Conservation (phyloP, 2,113 vertebrate species). For the Paramisgurnus dabryanus region DNA sequence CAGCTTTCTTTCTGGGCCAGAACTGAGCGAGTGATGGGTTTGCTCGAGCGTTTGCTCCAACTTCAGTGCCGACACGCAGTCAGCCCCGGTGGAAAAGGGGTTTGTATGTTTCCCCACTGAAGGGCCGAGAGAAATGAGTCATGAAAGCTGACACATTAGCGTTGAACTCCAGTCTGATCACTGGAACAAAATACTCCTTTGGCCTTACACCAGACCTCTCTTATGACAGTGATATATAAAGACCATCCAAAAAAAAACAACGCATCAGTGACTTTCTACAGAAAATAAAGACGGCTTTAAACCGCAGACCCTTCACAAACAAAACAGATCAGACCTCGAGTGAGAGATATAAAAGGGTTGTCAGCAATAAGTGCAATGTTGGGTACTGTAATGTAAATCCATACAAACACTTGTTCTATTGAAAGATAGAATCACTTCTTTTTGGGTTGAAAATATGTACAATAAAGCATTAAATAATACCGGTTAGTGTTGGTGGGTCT, state of each 20-base stretch:
- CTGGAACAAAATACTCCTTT: slow-evolving; percentile 43
- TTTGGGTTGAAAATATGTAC: slow-evolving; percentile 20
- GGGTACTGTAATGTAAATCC: slow-evolving; percentile 17
- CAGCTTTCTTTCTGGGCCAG: no score
- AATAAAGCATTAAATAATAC: slow-evolving; percentile 21
- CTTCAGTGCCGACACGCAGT: no score
- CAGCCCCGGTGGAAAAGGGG: no score
- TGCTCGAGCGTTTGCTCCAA: no score
- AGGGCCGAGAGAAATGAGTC: slow-evolving; percentile 24
- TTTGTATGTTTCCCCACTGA: background rate
- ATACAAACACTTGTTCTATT: slow-evolving; percentile 7
- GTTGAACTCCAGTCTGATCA: slow-evolving; percentile 41
- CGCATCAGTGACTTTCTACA: slow-evolving; percentile 4
- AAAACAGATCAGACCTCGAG: slow-evolving; percentile 19
- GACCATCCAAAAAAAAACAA: slow-evolving; percentile 34
- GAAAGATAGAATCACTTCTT: slow-evolving; percentile 4
- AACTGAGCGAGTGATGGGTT: no score
- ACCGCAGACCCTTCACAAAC: background rate
- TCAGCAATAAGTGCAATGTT: slow-evolving; percentile 5
- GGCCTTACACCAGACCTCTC: slow-evolving; percentile 24
- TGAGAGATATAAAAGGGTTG: slow-evolving; percentile 9
- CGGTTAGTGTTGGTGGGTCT: background rate
- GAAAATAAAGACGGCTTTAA: slow-evolving; percentile 5
- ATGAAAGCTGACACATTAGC: slow-evolving; percentile 48
- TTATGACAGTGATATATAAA: slow-evolving; percentile 43